Base-by-base conservation (phyloP, 2,888 invertebrate genomes). In the Cerastoderma edule region DNA sequence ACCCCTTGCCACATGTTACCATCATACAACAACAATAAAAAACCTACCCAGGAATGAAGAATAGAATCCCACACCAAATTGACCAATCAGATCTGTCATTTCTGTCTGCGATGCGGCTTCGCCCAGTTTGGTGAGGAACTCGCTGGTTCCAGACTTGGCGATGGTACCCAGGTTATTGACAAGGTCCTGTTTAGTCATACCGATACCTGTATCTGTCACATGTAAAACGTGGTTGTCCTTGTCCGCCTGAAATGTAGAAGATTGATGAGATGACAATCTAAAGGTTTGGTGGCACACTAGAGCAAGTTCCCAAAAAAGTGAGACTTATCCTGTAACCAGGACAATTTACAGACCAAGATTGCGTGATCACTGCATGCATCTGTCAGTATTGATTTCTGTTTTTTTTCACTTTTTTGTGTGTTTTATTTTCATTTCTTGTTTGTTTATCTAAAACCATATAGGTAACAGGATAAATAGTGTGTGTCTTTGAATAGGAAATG, bases 21-120 rank as follows among this genome's bases (percentile, higher is more conserved):
- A n/a, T n/a, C n/a, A n/a, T n/a, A n/a, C n/a, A n/a, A n/a, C n/a
- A n/a, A n/a, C n/a, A n/a, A n/a, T n/a, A n/a, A n/a, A n/a, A n/a
- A n/a, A 80, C 89, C 80, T 85, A 92, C 92, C 92, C 68, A 98
- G 95, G 94, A 99, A 99, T 2, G 98, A 96, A 0, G 99, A 99
- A 94, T 99, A 99, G 94, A 99, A 99, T 76, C 99, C 99, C 85
- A 99, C 99, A 92, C 99, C 99, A 94, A 99, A 99, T 94, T 99
- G 98, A 4, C 99, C 99, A 93, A 99, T 99, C 95, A 99, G 96
- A 93, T 99, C 99, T 92, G 96, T 97, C 94, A 97, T 95, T 92
- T 98, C 97, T 2, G 80, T 75, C n/a, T 78, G 68, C 5, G 88
- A 79, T 10, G 72, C 75, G 0, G 91, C 83, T 4, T 92, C 91